A percentile compares a stretch with the other conserved stretches of the same genome.
Conservation (phyloP, 2,113 vertebrate species). For the Isurus oxyrinchus region DNA sequence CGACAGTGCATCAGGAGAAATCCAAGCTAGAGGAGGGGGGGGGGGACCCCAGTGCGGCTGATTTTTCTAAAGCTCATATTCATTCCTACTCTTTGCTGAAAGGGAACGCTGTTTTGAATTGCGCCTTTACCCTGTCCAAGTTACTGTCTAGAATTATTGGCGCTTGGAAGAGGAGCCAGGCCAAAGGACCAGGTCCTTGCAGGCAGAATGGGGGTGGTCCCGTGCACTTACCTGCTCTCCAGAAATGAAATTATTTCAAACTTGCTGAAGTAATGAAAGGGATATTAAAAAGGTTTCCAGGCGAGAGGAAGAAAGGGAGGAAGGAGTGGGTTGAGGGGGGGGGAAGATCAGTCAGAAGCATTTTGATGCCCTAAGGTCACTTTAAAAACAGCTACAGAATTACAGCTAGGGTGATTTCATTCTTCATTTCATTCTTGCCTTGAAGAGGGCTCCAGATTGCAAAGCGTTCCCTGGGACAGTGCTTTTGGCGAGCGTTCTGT, state of each 20-base stretch:
- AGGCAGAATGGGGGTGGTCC: too few relatives aligned
- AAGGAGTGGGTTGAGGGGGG: conserved; percentile 44
- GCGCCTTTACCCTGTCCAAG: conserved; percentile 60
- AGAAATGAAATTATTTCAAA: conserved; percentile 46
- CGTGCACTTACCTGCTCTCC: too few relatives aligned
- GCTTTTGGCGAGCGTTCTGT: background rate
- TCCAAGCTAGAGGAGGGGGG: conserved; percentile 61
- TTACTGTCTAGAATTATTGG: conserved; percentile 73
- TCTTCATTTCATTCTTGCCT: conserved; percentile 49
- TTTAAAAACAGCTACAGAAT: conserved; percentile 50
- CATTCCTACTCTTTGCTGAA: conserved; percentile 68
- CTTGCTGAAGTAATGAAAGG: conserved; percentile 69
- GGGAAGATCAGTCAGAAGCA: background rate
- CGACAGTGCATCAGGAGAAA: conserved; percentile 76
- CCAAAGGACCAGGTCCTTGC: too few relatives aligned
- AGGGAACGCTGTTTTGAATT: conserved; percentile 67
- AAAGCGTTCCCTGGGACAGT: conserved; percentile 35
- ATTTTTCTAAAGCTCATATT: conserved; percentile 64
- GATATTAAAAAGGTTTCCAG: conserved; percentile 70
- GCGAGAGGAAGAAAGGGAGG: conserved; percentile 71
- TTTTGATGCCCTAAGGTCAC: conserved; percentile 20
- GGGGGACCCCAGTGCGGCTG: conserved; percentile 55
- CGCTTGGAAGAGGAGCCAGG: conserved; percentile 65
- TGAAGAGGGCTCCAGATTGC: background rate
- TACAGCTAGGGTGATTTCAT: conserved; percentile 51